phyloP scores from a whole-genome alignment of 2,113 vertebrate species.

The Solenodon paradoxus region DNA sequence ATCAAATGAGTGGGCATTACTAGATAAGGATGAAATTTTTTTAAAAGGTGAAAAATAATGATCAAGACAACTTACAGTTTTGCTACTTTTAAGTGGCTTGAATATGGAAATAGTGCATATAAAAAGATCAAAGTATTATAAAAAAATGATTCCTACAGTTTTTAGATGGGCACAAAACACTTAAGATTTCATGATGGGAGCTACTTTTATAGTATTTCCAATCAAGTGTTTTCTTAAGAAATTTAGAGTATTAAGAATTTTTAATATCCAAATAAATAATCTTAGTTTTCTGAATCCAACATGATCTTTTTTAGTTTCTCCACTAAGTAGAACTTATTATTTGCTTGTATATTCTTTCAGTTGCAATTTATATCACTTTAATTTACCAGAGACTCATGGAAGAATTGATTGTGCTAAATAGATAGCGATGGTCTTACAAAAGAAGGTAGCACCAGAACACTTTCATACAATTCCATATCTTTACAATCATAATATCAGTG shows the following conservation, averaged over 20 bases:
- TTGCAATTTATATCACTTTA: background rate
- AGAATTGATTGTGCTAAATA: background rate
- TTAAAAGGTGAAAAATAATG: background rate
- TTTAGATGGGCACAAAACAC: background rate
- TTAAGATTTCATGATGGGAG: background rate
- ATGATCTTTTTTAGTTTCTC: background rate
- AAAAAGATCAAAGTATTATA: background rate
- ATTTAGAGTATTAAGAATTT: background rate
- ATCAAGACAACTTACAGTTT: slow-evolving; percentile 4
- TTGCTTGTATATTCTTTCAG: background rate
- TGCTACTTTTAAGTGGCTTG: slow-evolving; percentile 6
- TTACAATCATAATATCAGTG: background rate
- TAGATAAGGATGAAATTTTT: background rate
- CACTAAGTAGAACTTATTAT: background rate
- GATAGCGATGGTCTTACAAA: background rate
- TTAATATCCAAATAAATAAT: background rate
- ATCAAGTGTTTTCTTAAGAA: background rate
- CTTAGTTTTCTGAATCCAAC: background rate
- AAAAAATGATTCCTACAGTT: background rate
- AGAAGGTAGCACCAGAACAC: background rate
- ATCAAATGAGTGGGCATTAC: background rate
- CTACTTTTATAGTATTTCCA: background rate
- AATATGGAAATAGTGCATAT: background rate
- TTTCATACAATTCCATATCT: background rate
- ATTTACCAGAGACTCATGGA: background rate